Conservation (phyloP, 2,113 vertebrate species). For the Paratilapia polleni region DNA sequence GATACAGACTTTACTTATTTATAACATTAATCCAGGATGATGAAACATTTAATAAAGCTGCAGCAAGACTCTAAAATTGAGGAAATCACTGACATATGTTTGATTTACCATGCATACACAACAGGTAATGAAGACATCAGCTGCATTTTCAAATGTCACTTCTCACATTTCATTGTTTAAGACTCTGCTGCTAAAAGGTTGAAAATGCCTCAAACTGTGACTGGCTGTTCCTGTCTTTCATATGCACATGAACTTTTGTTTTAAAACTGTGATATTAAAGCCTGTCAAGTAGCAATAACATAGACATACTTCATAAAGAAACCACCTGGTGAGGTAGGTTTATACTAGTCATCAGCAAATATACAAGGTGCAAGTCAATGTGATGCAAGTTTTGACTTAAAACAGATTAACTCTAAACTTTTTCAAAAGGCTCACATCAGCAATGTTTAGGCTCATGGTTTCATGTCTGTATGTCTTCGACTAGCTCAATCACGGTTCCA, state of each 20-base stretch:
- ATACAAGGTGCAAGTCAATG: not conserved
- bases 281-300: slow-evolving; percentile 1
- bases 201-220: slow-evolving; percentile 12
- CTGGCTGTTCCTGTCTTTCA: not conserved
- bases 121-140: slow-evolving; percentile 31
- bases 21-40: slow-evolving; percentile 48
- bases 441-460: not conserved
- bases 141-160: slow-evolving; percentile 8
- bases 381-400: slow-evolving; percentile 25
- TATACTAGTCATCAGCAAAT: not conserved
- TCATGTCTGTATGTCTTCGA: not conserved
- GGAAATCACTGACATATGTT: slow-evolving; percentile 23
- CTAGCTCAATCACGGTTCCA: not conserved
- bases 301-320: not conserved
- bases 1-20: slow-evolving; percentile 21
- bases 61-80: slow-evolving; percentile 40
- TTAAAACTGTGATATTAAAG: slow-evolving; percentile 7
- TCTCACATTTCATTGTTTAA: not conserved
- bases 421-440: not conserved
- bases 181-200: slow-evolving; percentile 6
- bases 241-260: slow-evolving; percentile 21
- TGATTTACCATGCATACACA: slow-evolving; percentile 14
- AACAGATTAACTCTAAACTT: not conserved
- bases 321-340: not conserved
- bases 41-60: slow-evolving; percentile 57